Evolutionary conservation across 37 sponge, comb jelly and placozoan species (phyloP), one percentile per base, ranked within the genome.

Genomic region (Spongilla lacustris): DNA sequence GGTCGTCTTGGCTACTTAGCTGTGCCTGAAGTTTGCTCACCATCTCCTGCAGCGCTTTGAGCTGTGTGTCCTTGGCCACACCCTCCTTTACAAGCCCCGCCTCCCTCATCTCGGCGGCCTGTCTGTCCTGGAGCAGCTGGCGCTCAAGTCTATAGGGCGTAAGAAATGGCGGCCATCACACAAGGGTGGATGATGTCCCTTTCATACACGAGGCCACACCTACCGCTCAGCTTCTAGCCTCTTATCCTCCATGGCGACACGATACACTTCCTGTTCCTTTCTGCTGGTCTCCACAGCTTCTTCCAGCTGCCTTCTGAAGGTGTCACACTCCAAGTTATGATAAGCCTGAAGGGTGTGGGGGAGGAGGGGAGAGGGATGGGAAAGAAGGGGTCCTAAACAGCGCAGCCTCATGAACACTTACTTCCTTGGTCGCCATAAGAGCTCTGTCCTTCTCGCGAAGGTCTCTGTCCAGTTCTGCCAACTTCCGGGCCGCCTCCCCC

Each of bases 61-160:
- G 41, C 79, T 69, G n/a, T 10, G 78, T 34, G 41, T 86, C 86
- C n/a, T 29, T 69, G 14, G 75, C 68, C 34, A 86, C 86, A 0
- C 32, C 38, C 35, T 78, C 86, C 58, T 69, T 41, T 9, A 46
- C 31, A 27, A 76, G 50, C 26, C 37, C 79, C 27, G 66, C 79
- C 36, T 25, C 30, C 22, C 46, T n/a, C n/a, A 23, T 36, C 33
- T 86, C 50, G 26, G 27, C 41, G 3, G 29, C n/a, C 31, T 37
- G 3, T 32, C 4, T 75, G 6, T 24, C n/a, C 29, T 36, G 24
- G 24, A 34, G 35, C 34, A 75, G 24, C 24, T 26, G n/a, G 35
- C 5, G 9, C 14, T 24, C 32, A 24, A 24, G 36, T 14, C 27
- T 70, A 6, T n/a, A n/a, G n/a, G n/a, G n/a, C n/a, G n/a, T n/a